These are phyloP conservation scores for Poliocrania exsul DNA, from an alignment of 2,797 vertebrate species.

Conservation along the genomic window DNA sequence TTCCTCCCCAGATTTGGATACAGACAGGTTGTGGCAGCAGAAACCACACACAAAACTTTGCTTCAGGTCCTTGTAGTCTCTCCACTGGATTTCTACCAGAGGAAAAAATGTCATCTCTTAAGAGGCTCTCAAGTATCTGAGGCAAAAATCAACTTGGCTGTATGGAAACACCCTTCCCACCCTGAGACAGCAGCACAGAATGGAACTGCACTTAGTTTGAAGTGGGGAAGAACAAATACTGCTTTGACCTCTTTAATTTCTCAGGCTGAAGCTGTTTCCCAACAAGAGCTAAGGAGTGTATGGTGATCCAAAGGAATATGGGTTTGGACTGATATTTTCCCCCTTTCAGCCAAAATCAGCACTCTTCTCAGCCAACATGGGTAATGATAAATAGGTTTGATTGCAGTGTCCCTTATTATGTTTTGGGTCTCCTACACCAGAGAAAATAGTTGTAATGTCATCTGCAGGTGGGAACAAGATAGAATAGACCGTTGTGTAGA, in stretches of 20 bases:
- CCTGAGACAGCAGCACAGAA: slow-evolving; percentile 85
- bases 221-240: slow-evolving; percentile 90
- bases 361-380: not conserved
- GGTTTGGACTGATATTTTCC: slow-evolving; percentile 79
- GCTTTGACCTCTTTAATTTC: slow-evolving; percentile 85
- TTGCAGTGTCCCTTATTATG: not conserved
- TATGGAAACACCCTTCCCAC: slow-evolving; percentile 82
- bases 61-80: slow-evolving; percentile 81
- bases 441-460: not conserved
- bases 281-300: slow-evolving; percentile 83
- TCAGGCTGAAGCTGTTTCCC: slow-evolving; percentile 82
- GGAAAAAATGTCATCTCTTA: slow-evolving; percentile 86
- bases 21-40: slow-evolving; percentile 82
- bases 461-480: not conserved
- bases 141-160: slow-evolving; percentile 67
- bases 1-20: slow-evolving; percentile 88
- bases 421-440: not conserved
- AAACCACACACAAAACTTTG: slow-evolving; percentile 79
- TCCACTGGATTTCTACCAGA: slow-evolving; percentile 80
- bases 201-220: slow-evolving; percentile 93
- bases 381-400: not conserved
- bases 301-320: slow-evolving; percentile 86
- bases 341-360: not conserved
- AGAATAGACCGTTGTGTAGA: not conserved
- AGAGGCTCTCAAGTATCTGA: slow-evolving; percentile 67